A percentile compares a stretch with the other conserved stretches of the same genome.
These are phyloP conservation scores for Yponomeuta plumbellus DNA, from an alignment of 2,888 invertebrate species.

Conservation along the genomic window DNA sequence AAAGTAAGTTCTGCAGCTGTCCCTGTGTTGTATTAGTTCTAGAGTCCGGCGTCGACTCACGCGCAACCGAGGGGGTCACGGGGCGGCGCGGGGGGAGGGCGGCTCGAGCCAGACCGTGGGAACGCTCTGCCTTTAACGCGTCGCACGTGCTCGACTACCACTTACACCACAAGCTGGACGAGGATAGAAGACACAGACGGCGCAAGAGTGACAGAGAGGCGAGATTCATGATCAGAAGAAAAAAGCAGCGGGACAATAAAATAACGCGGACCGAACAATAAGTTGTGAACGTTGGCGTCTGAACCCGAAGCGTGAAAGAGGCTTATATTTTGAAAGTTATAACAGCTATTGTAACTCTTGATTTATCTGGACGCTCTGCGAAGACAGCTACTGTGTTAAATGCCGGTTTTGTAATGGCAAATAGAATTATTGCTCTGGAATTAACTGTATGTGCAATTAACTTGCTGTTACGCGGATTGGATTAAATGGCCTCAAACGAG, in stretches of 20 bases:
- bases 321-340: constrained; percentile 56
- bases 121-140: constrained; percentile 75
- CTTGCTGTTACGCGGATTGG: not conserved
- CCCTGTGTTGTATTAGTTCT: not conserved
- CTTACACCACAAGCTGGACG: constrained; percentile 43
- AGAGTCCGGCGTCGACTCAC: constrained; percentile 57
- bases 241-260: constrained; percentile 52
- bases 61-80: constrained; percentile 36
- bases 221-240: constrained; percentile 31
- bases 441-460: constrained; percentile 37
- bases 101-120: constrained; percentile 66
- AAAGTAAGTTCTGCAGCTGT: not conserved
- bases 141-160: constrained; percentile 72
- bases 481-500: not conserved
- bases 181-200: constrained; percentile 36
- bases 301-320: constrained; percentile 55
- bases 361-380: constrained; percentile 56
- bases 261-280: constrained; percentile 64
- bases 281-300: constrained; percentile 69
- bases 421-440: constrained; percentile 52
- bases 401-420: constrained; percentile 52
- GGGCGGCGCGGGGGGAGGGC: constrained; percentile 30
- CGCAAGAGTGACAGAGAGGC: constrained; percentile 27
- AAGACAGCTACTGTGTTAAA: constrained; percentile 55
- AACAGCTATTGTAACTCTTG: constrained; percentile 62